Conservation (phyloP, 1,140 invertebrate genomes). For the Leptopilina clavipes region DNA sequence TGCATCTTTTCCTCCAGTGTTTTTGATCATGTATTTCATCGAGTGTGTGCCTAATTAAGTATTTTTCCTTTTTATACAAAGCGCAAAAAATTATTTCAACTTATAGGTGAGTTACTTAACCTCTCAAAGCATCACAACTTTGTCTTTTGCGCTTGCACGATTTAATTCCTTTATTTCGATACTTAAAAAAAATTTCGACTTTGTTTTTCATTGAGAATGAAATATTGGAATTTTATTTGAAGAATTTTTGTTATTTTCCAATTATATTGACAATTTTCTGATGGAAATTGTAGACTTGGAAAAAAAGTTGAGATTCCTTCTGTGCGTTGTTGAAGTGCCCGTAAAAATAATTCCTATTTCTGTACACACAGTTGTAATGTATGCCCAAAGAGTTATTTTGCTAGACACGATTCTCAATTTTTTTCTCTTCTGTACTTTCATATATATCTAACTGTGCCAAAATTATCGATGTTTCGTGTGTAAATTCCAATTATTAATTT, state of each 20-base stretch:
- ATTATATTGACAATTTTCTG: conserved; percentile 58
- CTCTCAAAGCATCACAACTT: conserved; percentile 29
- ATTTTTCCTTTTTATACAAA: conserved; percentile 39
- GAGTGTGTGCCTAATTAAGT: conserved; percentile 41
- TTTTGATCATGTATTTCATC: conserved; percentile 45
- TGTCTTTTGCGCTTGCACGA: background rate
- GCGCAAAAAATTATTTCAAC: background rate
- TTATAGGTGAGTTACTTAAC: conserved; percentile 17
- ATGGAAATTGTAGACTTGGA: conserved; percentile 33
- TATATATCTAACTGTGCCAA: background rate
- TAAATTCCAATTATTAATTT: background rate
- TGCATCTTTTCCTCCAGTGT: conserved; percentile 50
- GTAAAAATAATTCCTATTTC: conserved; percentile 40
- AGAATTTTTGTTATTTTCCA: conserved; percentile 39
- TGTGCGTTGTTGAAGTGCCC: conserved; percentile 41
- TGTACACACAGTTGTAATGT: background rate
- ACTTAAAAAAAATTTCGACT: background rate
- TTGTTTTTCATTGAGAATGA: background rate
- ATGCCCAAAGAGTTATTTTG: background rate
- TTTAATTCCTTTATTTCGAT: background rate
- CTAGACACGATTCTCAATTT: background rate
- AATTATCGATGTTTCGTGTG: background rate
- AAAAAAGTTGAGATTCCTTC: conserved; percentile 33
- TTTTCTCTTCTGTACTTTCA: background rate
- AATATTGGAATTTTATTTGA: background rate